phyloP scores from a whole-genome alignment of 2,113 vertebrate species.

The Daphoenositta chrysoptera region DNA sequence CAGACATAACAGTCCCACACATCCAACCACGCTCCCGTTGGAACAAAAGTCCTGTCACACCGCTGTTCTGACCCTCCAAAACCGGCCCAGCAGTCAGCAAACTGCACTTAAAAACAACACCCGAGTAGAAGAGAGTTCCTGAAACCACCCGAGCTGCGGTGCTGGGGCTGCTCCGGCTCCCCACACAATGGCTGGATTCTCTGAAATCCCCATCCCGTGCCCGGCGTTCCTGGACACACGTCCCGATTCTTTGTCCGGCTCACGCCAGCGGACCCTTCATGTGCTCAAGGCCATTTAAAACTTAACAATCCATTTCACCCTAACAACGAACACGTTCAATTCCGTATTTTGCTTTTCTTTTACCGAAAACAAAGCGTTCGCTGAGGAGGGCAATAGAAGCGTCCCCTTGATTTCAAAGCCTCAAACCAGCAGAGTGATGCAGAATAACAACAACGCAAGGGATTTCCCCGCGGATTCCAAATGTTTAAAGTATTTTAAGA shows the following conservation, averaged over 20 bases:
- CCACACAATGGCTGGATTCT: constrained; percentile 13
- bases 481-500: not conserved
- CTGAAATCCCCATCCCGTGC: constrained; percentile 9
- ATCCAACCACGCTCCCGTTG: not conserved
- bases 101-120: not conserved
- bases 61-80: not conserved
- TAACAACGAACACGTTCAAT: not conserved
- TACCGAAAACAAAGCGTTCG: not conserved
- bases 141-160: not conserved
- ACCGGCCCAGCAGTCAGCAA: not conserved
- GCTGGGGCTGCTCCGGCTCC: not conserved
- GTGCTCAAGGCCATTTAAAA: not conserved
- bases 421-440: not conserved
- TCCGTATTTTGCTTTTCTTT: not conserved
- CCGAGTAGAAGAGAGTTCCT: constrained; percentile 13
- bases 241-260: constrained; percentile 8
- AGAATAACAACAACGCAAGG: not conserved
- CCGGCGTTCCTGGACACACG: not conserved
- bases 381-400: not conserved
- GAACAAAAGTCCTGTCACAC: not conserved
- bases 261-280: not conserved
- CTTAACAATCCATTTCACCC: not conserved
- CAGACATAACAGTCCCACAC: not conserved
- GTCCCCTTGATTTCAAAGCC: not conserved
- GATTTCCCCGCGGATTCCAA: not conserved